These are phyloP conservation scores for Alouatta palliata DNA, from an alignment of 2,113 vertebrate genomes.

Conservation along the genomic window DNA sequence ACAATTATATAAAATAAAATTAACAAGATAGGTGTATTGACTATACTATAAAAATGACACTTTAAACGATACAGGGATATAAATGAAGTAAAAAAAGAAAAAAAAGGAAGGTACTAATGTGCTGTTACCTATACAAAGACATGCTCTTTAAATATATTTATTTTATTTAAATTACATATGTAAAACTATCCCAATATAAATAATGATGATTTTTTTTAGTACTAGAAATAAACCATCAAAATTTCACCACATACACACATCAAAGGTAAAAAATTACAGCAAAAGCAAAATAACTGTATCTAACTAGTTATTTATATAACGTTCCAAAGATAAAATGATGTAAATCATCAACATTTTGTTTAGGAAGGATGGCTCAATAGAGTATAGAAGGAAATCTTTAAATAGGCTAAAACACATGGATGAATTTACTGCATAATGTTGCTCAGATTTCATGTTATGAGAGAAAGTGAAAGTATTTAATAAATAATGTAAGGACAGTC, in stretches of 20 bases:
- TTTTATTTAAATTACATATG: background rate
- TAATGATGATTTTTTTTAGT: background rate
- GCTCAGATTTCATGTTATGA: background rate
- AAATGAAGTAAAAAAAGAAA: background rate
- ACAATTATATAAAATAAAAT: background rate
- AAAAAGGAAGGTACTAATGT: background rate
- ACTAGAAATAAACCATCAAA: background rate
- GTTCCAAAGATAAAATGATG: background rate
- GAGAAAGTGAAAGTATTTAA: background rate
- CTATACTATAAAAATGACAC: background rate
- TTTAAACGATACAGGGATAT: background rate
- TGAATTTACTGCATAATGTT: background rate
- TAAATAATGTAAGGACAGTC: background rate
- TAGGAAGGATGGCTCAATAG: background rate
- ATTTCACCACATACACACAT: background rate
- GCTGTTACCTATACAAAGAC: background rate
- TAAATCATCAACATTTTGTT: background rate
- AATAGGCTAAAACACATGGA: background rate
- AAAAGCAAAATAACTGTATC: background rate
- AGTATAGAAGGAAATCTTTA: background rate
- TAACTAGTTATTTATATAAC: background rate
- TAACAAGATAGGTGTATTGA: background rate
- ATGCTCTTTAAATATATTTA: background rate
- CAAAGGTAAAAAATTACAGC: background rate
- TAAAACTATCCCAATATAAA: background rate